These are phyloP conservation scores for Hafferia zeledoni DNA, from an alignment of 2,797 vertebrate species.

Conservation along the genomic window DNA sequence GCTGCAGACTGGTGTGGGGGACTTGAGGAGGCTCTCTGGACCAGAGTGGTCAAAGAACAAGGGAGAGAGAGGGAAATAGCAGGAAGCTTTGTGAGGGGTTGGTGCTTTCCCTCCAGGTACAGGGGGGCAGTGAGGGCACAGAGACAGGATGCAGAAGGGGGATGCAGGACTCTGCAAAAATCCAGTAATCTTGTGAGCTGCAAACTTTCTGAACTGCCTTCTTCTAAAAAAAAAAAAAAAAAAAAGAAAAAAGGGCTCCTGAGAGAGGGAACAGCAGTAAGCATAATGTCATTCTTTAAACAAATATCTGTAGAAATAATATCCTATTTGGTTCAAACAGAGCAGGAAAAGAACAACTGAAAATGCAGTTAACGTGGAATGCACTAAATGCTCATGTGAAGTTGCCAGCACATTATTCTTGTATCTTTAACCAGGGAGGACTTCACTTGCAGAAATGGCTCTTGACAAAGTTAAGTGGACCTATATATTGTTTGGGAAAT, in stretches of 20 bases:
- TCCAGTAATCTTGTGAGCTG: not conserved
- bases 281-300: slow-evolving; percentile 48
- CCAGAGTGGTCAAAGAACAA: not conserved
- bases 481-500: slow-evolving; percentile 92
- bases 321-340: slow-evolving; percentile 70
- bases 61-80: not conserved
- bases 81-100: not conserved
- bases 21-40: rapidly evolving
- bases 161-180: not conserved
- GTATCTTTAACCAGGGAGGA: slow-evolving; percentile 77
- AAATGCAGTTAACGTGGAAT: slow-evolving; percentile 67
- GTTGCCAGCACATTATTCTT: slow-evolving; percentile 71
- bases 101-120: rapidly evolving
- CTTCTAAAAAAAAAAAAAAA: not conserved
- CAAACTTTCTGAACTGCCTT: not conserved
- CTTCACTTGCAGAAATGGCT: slow-evolving; percentile 85
- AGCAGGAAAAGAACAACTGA: slow-evolving; percentile 66
- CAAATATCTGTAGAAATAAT: slow-evolving; percentile 74
- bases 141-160: not conserved
- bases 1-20: not conserved
- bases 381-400: slow-evolving; percentile 66
- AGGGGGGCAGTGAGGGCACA: not conserved
- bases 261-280: slow-evolving; percentile 15
- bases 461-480: slow-evolving; percentile 94
- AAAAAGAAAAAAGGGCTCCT: not conserved